Evolutionary conservation across 2,888 invertebrate genomes (phyloP), one percentile per base, ranked within the genome.

Genomic region (Leptinotarsa peninsularis): DNA sequence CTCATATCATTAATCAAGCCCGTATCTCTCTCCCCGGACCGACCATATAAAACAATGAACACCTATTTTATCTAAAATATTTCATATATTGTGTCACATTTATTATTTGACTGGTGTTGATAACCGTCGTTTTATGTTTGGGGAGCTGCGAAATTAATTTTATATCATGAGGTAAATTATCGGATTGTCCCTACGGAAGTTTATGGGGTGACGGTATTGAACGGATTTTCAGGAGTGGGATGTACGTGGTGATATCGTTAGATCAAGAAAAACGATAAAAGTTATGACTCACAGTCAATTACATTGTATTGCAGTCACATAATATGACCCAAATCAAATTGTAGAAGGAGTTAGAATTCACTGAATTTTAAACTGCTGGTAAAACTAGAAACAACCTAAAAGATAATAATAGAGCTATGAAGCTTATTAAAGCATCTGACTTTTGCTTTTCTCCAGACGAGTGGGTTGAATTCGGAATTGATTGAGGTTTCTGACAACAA

Each of bases 21-120:
- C 76, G 74, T 81, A 82, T 81, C 82, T 83, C 81, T 75, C 80
- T 66, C 72, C 71, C 75, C 80, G 80, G 76, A 66, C 78, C 72
- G 79, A 76, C 79, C 81, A 80, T 82, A 81, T 83, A 82, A 84
- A 84, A 84, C 84, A 84, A 84, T 83, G 83, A 84, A 81, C 81
- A 80, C 78, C 80, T 79, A 80, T 78, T 79, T 80, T 78, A 80
- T 80, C 78, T 73, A 71, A 73, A 77, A 78, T 79, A 78, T 80
- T 79, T 78, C 79, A 78, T 75, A 80, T 78, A 80, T 77, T 74
- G 69, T 76, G 76, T 79, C 78, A 75, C 79, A 79, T 79, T 80
- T 78, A 76, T 77, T 79, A 78, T 78, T 74, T 58, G 58, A 14
- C 66, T 49, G 56, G 67, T 52, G 78, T 70, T 76, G 77, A 73